phyloP scores from a whole-genome alignment of 2,113 vertebrate genomes.

The Tetrax tetrax region DNA sequence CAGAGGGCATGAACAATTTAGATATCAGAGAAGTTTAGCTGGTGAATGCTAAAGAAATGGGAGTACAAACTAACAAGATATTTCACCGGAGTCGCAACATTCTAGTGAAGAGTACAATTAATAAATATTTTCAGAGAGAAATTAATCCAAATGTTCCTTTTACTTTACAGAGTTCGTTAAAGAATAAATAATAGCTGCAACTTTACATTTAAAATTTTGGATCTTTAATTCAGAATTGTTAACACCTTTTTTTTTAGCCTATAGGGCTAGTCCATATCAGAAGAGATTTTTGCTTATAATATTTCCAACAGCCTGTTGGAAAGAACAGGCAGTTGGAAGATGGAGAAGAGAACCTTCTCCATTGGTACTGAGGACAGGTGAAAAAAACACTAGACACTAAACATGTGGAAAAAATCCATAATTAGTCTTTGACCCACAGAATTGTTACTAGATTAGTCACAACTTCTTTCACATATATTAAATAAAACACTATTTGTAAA shows the following conservation, averaged over 20 bases:
- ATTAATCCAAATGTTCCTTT: neutral
- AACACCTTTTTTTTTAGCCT: neutral
- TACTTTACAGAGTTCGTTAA: neutral
- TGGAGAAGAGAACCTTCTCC: neutral
- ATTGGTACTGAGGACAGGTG: neutral
- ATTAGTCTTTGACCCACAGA: neutral
- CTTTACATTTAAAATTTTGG: neutral
- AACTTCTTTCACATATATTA: neutral
- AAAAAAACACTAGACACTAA: neutral
- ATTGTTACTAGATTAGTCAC: neutral
- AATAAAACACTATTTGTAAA: neutral
- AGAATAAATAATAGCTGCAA: neutral
- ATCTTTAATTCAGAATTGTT: neutral
- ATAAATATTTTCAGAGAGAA: neutral
- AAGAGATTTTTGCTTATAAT: neutral
- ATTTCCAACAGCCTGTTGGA: neutral
- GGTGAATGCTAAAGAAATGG: neutral
- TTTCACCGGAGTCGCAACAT: neutral
- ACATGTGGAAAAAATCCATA: neutral
- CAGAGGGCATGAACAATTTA: neutral
- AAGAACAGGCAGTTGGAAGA: neutral
- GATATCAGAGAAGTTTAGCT: neutral
- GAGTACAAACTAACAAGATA: neutral
- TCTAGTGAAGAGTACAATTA: neutral
- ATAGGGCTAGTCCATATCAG: neutral